Evolutionary conservation across 2,797 vertebrate species (phyloP), one percentile per base, ranked within the genome.

Genomic region (Lithobates pipiens): DNA sequence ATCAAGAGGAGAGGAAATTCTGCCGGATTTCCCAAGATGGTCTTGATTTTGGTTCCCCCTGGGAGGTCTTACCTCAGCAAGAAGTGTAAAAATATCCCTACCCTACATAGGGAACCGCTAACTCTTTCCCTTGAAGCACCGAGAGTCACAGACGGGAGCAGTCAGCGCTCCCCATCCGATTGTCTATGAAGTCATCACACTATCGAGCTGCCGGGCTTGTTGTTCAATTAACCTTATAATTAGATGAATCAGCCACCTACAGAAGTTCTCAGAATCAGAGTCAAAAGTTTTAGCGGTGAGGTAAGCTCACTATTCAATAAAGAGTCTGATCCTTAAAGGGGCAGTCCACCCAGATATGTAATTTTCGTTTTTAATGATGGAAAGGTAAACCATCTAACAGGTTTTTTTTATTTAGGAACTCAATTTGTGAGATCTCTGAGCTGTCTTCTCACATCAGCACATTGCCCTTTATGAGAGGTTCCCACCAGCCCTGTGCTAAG

Each of bases 181-280:
- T 76, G 82, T 69, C 82, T 74, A 84, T 77, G 50, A 77, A 84
- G 82, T 84, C 81, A 83, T 83, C 72, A 76, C 67, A 42, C 72
- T 84, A 54, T 77, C 54, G 74, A 69, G 74, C 82, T 84, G 74
- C 74, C 25, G 74, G 82, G 82, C 82, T 71, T 67, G 63, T 71
- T 67, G 63, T 77, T 84, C 77, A 84, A 84, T 84, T 84, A 84
- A 84, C 82, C 74, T 76, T 84, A 76, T 68, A 84, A 84, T 84
- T 77, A 75, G 73, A 84, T 77, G 65, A 84, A 68, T 84, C 82
- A 84, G 74, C 73, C 36, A 39, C 74, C 36, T 67, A 44, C 44
- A 77, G 3, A 76, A 67, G 74, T 84, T 70, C 65, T 46, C 44
- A 69, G 65, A 69, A 77, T 70, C 74, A 36, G 57, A 77, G 70